Evolutionary conservation across 2,113 vertebrate species (phyloP), one percentile per base, ranked within the genome.

Genomic region (Antennarius striatus): DNA sequence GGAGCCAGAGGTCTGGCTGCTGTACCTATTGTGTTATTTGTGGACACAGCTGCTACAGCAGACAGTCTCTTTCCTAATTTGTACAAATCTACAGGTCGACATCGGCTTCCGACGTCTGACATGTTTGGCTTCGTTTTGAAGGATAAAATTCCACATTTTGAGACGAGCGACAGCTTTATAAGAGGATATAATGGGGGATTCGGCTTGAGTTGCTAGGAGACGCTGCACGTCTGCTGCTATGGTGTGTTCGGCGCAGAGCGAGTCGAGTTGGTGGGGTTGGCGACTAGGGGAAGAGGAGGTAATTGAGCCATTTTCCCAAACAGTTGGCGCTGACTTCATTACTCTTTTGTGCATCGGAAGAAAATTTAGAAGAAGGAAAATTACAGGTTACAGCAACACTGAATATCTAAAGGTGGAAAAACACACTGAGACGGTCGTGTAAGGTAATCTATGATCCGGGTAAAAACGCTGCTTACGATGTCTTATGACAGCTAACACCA

Each of bases 121-220:
- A 29, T 28, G 5, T 30, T 39, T 22, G 17, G 11, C 50, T 39
- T 36, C 12, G 30, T 30, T 57, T 47, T 22, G 1, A 6, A 40
- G 39, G 39, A 40, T 6, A 40, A 40, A 40, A 40, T 40, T 7
- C 10, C 5, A 40, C 3, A 15, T 28, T 53, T 66, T 39, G 50
- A 45, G 29, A 40, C 40, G 62, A 73, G 45, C 48, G 30, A 49
- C 32, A 32, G 56, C 14, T n/a, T 72, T 76, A 36, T 15, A 40
- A 50, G 59, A 17, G 5, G 53, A 71, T 51, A 51, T 51, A 32
- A 58, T 52, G 39, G 29, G 49, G 63, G 55, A 57, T 63, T 68
- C 28, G 22, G 40, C 43, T 57, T 30, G 56, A 65, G 85, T 86
- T 90, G 85, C 83, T 85, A 85, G 83, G 86, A 75, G 63, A 87